These are phyloP conservation scores for Neoaliturus tenellus DNA, from an alignment of 2,888 invertebrate species.

Conservation along the genomic window DNA sequence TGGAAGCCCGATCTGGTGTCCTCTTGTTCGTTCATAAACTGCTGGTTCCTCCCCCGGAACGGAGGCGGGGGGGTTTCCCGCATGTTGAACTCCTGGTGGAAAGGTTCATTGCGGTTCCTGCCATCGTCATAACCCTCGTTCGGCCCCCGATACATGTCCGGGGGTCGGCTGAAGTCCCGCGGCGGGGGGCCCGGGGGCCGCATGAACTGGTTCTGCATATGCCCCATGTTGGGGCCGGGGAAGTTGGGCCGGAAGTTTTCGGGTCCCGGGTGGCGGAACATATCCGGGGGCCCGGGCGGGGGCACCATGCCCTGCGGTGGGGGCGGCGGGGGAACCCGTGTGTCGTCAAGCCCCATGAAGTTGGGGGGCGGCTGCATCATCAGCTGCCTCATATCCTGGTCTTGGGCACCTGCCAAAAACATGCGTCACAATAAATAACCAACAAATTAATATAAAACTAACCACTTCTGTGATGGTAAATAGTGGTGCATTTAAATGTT, in stretches of 20 bases:
- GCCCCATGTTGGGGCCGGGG: not conserved
- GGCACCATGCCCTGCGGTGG: not conserved
- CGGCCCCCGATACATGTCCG: conserved; percentile 13
- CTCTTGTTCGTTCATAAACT: conserved; percentile 72
- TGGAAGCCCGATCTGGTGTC: conserved; percentile 64
- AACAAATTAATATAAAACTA: too few relatives aligned
- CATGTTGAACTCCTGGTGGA: conserved; percentile 64
- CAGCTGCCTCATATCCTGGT: conserved; percentile 55
- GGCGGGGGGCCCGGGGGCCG: not conserved
- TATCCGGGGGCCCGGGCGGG: not conserved
- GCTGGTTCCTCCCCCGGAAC: conserved; percentile 69
- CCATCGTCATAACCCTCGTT: conserved; percentile 18
- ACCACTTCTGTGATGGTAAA: too few relatives aligned
- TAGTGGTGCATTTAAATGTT: too few relatives aligned
- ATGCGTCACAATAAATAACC: too few relatives aligned
- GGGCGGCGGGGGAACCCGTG: not conserved
- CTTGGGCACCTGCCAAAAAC: conserved; percentile 38
- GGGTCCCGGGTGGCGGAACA: conserved; percentile 10
- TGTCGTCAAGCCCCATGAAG: not conserved
- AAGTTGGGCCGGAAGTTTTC: conserved; percentile 45
- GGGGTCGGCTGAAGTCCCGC: not conserved
- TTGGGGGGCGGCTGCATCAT: conserved; percentile 45
- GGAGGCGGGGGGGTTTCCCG: conserved; percentile 63
- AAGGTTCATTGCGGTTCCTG: conserved; percentile 2
- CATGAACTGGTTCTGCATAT: conserved; percentile 24